Conservation (phyloP, 2,113 vertebrate genomes). For the Glareola pratincola region DNA sequence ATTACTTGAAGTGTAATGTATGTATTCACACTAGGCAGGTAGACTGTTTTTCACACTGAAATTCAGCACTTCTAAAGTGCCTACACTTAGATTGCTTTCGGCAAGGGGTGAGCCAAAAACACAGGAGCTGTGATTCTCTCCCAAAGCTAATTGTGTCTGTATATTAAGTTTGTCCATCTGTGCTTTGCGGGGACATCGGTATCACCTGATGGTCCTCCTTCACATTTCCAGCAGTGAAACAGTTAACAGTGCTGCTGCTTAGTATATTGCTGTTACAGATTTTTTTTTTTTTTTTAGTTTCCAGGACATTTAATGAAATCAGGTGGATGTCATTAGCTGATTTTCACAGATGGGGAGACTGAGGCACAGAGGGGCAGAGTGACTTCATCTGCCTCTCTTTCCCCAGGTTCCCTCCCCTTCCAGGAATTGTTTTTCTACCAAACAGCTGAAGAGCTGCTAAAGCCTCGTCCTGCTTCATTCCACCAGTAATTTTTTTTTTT, state of each 20-base stretch:
- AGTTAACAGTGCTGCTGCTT: constrained; percentile 41
- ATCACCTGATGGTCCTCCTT: neutral
- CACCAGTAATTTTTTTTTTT: neutral
- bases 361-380: constrained; percentile 37
- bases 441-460: neutral
- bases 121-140: neutral
- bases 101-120: neutral
- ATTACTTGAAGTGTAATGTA: neutral
- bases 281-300: constrained; percentile 28
- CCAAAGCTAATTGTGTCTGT: neutral
- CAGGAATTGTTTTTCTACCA: neutral
- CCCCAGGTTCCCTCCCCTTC: neutral
- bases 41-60: neutral
- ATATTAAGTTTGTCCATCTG: constrained; percentile 40
- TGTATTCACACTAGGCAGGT: neutral
- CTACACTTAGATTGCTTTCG: neutral
- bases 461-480: neutral
- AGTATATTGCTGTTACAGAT: neutral
- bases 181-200: neutral
- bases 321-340: constrained; percentile 28
- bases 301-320: constrained; percentile 39
- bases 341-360: constrained; percentile 61
- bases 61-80: neutral
- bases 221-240: neutral
- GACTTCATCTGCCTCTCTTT: constrained; percentile 1